Conservation (phyloP, 53 echinoderm and acorn worm genomes). For the Arbacia lixula region DNA sequence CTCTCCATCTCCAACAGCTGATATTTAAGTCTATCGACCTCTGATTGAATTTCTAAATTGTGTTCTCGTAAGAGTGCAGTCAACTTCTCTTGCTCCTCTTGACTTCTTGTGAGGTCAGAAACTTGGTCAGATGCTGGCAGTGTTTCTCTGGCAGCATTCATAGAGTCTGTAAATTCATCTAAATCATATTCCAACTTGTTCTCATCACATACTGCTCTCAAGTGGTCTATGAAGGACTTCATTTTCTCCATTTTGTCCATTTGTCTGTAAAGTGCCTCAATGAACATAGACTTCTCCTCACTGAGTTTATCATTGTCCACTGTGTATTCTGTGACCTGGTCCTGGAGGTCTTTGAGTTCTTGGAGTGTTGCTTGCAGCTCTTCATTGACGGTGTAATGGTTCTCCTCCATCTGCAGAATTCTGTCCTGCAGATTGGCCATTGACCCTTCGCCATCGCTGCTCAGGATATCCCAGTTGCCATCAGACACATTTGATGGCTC, state of each 20-base stretch:
- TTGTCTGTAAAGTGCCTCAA: constrained; percentile 83
- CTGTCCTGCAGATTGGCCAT: constrained; percentile 96
- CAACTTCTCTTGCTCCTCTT: constrained; percentile 73
- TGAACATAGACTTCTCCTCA: constrained; percentile 85
- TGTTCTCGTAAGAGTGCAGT: constrained; percentile 74
- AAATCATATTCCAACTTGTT: constrained; percentile 72
- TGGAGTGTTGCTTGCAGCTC: constrained; percentile 97
- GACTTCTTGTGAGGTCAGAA: constrained; percentile 38
- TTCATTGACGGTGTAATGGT: constrained; percentile 97
- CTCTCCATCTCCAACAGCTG: constrained; percentile 73
- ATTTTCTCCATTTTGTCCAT: constrained; percentile 78
- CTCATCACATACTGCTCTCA: constrained; percentile 75
- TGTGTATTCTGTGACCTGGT: constrained; percentile 79
- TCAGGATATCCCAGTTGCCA: constrained; percentile 92
- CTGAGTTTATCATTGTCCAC: constrained; percentile 88
- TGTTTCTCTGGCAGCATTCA: constrained; percentile 59
- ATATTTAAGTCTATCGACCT: constrained; percentile 74
- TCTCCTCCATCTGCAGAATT: constrained; percentile 99
- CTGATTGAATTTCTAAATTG: constrained; percentile 73
- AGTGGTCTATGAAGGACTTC: constrained; percentile 58
- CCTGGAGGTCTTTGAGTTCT: constrained; percentile 94
- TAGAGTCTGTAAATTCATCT: constrained; percentile 74
- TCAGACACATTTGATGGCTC: constrained; percentile 76
- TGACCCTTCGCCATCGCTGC: constrained; percentile 94
- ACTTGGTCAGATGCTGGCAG: constrained; percentile 61